Conservation (phyloP, 2,797 vertebrate species). For the Siniperca obscura region DNA sequence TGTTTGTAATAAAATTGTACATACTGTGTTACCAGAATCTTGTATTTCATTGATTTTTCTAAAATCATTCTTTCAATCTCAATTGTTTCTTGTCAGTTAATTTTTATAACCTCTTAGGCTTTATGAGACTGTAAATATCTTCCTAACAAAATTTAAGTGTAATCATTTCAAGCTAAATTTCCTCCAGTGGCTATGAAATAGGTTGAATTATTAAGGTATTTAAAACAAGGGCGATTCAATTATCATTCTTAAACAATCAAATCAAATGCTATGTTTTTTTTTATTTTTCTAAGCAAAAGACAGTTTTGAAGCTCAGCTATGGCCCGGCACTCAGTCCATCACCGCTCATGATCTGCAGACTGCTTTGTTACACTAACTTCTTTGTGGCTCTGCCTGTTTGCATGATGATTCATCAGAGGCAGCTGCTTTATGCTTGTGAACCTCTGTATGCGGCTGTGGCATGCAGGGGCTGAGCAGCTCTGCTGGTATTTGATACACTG, state of each 20-base stretch:
- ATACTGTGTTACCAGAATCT: conserved; percentile 72
- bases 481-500: conserved; percentile 43
- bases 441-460: conserved; percentile 36
- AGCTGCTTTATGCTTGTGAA: conserved; percentile 38
- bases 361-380: conserved; percentile 43
- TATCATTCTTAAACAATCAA: neutral
- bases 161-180: neutral
- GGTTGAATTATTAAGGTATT: neutral
- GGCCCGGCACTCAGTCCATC: conserved; percentile 47
- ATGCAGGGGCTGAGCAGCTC: conserved; percentile 13
- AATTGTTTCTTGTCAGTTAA: conserved; percentile 12
- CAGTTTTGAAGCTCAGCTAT: conserved; percentile 9
- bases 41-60: conserved; percentile 50
- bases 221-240: conserved; percentile 2
- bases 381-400: conserved; percentile 64
- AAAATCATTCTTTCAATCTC: neutral
- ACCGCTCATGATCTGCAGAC: conserved; percentile 37
- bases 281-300: neutral
- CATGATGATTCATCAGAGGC: conserved; percentile 71
- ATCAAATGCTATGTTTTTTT: neutral
- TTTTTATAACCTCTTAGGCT: neutral
- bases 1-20: conserved; percentile 88
- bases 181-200: neutral
- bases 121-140: neutral
- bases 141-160: neutral